Conservation (phyloP, 2,113 vertebrate genomes). For the Lucifuga dentata region DNA sequence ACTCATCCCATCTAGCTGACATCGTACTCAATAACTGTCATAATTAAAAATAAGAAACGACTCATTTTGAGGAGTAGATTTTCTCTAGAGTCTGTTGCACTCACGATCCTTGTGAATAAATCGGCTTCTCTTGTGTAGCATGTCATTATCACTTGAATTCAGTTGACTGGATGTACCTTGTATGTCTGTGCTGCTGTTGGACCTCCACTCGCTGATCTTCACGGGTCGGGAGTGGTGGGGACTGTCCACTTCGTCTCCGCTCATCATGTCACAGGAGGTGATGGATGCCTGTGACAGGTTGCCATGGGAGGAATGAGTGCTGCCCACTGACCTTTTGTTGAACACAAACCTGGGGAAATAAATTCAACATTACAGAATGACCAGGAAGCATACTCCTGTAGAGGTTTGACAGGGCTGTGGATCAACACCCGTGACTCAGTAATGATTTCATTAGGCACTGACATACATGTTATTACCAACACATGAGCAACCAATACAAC, state of each 20-base stretch:
- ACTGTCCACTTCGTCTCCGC: conserved; percentile 86
- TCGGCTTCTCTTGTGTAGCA: neutral
- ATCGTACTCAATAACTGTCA: too few relatives aligned
- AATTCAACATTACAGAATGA: conserved; percentile 1
- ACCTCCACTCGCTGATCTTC: conserved; percentile 86
- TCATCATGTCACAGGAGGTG: conserved; percentile 85
- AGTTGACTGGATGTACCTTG: conserved; percentile 79
- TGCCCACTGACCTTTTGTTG: conserved; percentile 84
- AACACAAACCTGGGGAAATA: conserved; percentile 80
- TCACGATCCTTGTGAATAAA: neutral
- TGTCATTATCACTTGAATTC: neutral
- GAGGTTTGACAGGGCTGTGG: neutral
- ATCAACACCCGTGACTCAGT: conserved; percentile 18
- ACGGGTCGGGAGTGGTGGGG: conserved; percentile 72
- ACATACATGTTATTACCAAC: too few relatives aligned
- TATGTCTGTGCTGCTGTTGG: conserved; percentile 87
- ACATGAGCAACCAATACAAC: too few relatives aligned
- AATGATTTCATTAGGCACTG: neutral
- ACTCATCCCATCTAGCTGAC: too few relatives aligned
- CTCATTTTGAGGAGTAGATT: neutral
- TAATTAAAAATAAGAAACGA: too few relatives aligned
- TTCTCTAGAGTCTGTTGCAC: conserved; percentile 1
- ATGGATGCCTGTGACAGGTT: conserved; percentile 88
- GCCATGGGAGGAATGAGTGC: conserved; percentile 85
- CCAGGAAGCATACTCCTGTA: too few relatives aligned